Conservation (phyloP, 2,113 vertebrate species). For the Muntiacus reevesi region DNA sequence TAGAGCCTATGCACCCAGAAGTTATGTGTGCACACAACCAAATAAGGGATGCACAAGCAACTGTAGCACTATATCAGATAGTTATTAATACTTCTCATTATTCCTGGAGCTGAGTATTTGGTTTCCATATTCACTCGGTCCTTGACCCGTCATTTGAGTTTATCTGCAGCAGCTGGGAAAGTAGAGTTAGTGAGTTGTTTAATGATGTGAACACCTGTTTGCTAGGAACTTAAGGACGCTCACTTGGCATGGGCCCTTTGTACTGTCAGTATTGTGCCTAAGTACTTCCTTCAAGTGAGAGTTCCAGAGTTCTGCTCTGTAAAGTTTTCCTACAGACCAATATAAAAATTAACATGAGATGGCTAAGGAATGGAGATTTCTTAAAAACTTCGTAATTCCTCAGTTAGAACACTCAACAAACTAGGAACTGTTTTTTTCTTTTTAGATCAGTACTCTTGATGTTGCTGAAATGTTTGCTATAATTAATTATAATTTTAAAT, state of each 20-base stretch:
- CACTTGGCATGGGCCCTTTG: not conserved
- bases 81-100: slow-evolving; percentile 46
- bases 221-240: slow-evolving; percentile 16
- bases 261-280: not conserved
- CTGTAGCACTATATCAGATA: slow-evolving; percentile 17
- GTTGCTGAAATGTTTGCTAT: slow-evolving; percentile 12
- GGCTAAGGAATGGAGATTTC: not conserved
- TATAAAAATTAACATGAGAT: slow-evolving; percentile 12
- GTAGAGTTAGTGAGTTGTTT: slow-evolving; percentile 33
- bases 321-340: not conserved
- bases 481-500: slow-evolving; percentile 42
- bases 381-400: not conserved
- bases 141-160: slow-evolving; percentile 5
- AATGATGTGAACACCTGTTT: slow-evolving; percentile 43
- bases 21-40: slow-evolving; percentile 3
- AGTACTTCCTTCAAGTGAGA: slow-evolving; percentile 35
- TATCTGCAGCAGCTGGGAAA: not conserved
- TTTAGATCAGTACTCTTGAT: slow-evolving; percentile 4
- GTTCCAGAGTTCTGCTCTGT: slow-evolving; percentile 27
- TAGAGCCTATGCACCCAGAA: not conserved
- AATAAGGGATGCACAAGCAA: slow-evolving; percentile 13
- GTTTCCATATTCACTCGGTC: slow-evolving; percentile 41
- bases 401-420: not conserved
- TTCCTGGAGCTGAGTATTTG: slow-evolving; percentile 44
- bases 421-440: slow-evolving; percentile 11